phyloP scores from a whole-genome alignment of 2,888 invertebrate genomes.

The Temnothorax unifasciatus region DNA sequence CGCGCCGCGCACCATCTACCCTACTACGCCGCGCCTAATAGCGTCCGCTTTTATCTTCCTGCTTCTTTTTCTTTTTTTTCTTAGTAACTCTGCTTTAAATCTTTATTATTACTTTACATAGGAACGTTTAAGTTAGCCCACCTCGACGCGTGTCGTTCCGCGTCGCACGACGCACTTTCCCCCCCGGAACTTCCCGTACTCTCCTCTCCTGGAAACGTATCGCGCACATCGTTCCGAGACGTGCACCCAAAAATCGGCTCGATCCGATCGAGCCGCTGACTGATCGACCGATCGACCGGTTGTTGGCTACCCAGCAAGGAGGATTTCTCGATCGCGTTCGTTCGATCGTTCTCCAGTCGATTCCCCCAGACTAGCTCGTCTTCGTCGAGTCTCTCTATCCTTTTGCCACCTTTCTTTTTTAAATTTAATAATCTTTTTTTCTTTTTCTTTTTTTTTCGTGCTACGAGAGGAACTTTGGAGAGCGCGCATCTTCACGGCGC shows the following conservation, averaged over 20 bases:
- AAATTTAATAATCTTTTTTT: constrained; percentile 7
- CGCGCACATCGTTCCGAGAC: constrained; percentile 48
- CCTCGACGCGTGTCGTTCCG: constrained; percentile 73
- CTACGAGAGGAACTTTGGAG: constrained; percentile 81
- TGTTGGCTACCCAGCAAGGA: constrained; percentile 17
- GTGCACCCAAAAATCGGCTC: constrained; percentile 23
- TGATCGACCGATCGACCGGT: constrained; percentile 23
- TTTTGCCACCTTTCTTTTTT: constrained; percentile 34
- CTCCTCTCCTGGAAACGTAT: constrained; percentile 55
- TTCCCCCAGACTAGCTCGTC: constrained; percentile 57
- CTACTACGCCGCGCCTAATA: constrained; percentile 74
- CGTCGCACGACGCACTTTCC: constrained; percentile 51
- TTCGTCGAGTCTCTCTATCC: constrained; percentile 62
- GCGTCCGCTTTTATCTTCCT: constrained; percentile 60
- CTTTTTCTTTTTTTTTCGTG: constrained; percentile 56
- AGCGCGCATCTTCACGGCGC: constrained; percentile 73
- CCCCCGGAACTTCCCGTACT: constrained; percentile 40
- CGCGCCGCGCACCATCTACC: constrained; percentile 76
- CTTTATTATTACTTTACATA: constrained; percentile 86
- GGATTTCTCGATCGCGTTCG: constrained; percentile 38
- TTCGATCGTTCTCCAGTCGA: constrained; percentile 37
- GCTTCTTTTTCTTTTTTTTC: constrained; percentile 59
- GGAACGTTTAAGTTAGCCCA: constrained; percentile 83
- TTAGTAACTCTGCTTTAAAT: constrained; percentile 79
- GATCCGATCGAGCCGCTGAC: constrained; percentile 18